Evolutionary conservation across 2,888 invertebrate genomes (phyloP), one percentile per base, ranked within the genome.

Genomic region (Agonopterix alstromeriana): DNA sequence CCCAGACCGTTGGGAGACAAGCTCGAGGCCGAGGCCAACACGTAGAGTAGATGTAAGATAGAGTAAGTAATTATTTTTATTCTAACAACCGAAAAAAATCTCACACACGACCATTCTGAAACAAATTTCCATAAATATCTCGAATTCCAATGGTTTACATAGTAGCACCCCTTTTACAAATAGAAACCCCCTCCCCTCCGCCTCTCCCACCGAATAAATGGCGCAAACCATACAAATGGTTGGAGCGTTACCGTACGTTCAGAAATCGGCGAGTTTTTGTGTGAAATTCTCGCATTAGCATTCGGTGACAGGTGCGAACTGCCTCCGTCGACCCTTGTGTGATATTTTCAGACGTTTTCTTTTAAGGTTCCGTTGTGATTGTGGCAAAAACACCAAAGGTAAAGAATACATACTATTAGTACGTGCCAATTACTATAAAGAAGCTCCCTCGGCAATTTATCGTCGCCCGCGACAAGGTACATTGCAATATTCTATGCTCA

Each of bases 221-320:
- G 38, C 4, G 38, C 38, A 38, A 38, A 38, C 38, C 38, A 38
- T 38, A 38, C 38, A 38, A 38, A 38, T n/a, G 10, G 9, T 38
- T 38, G n/a, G 38, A 38, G 38, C 38, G 10, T 38, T 38, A 4
- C 10, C 38, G n/a, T 27, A 27, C 27, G 27, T 27, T 27, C 27
- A 27, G 27, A 27, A 27, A 27, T 27, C 27, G 38, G 10, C 5
- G 38, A 10, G 38, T 38, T 38, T 38, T 27, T 27, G 27, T 27
- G 38, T 38, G 38, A 38, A 38, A n/a, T n/a, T 38, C 38, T 38
- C 42, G 11, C 63, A 81, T 83, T 82, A 79, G 76, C 80, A 82
- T 83, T 78, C 57, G 74, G 84, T 78, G 82, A 73, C 84, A 81
- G 83, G 80, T 79, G 73, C 70, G 63, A 71, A 66, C 59, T 57